Percentiles rank a stretch among this genome's conserved stretches.
phyloP scores from a whole-genome alignment of 2,113 vertebrate species.

The Plecotus auritus region DNA sequence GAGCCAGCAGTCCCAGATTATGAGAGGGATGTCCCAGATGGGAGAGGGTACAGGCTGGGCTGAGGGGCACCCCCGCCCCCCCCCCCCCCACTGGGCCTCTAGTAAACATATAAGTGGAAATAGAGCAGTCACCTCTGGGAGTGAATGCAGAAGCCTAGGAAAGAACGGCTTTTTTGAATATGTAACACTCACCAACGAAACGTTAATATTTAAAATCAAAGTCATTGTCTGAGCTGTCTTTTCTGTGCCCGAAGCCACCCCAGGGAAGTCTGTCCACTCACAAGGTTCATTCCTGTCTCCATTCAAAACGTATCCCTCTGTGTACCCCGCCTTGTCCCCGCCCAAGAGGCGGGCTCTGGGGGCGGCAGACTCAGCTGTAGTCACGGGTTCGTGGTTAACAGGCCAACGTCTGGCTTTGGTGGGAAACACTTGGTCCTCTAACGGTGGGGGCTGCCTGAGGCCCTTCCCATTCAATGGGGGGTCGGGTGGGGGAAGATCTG shows the following conservation, averaged over 20 bases:
- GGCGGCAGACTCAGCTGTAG: neutral
- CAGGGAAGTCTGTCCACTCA: neutral
- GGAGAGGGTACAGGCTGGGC: no score
- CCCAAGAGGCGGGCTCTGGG: neutral
- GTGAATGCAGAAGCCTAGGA: neutral
- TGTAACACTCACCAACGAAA: neutral
- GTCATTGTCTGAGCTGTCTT: neutral
- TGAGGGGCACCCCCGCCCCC: no score
- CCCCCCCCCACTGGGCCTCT: no score
- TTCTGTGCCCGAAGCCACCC: neutral
- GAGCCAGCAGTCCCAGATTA: no score
- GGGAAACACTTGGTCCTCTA: neutral
- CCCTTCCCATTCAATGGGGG: neutral
- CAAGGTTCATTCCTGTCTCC: no score
- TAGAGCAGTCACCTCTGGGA: neutral
- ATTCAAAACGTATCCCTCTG: fast-evolving
- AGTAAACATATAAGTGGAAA: neutral
- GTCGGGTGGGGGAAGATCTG: fast-evolving
- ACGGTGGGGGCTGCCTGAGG: neutral
- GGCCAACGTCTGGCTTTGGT: neutral
- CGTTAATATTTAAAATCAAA: neutral
- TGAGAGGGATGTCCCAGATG: no score
- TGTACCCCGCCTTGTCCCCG: fast-evolving
- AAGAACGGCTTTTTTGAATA: neutral
- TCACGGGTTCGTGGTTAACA: neutral